Evolutionary conservation across 2,797 vertebrate species (phyloP).

Genomic region (Urocyon cinereoargenteus): DNA sequence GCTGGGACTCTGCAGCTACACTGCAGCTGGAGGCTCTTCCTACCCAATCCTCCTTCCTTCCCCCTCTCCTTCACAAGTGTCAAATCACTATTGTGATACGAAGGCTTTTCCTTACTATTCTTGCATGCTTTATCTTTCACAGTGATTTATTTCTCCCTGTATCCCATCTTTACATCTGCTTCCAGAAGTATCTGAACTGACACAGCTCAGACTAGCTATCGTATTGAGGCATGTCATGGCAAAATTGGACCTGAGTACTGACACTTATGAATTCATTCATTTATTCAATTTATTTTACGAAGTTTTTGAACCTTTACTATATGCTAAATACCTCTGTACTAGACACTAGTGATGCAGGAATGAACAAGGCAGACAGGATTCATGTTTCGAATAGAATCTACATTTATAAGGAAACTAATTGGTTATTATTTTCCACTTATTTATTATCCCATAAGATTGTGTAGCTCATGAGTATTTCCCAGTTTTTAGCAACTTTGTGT

Average conservation of each 20-base stretch:
- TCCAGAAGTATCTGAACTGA: not conserved
- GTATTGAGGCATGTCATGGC: not conserved
- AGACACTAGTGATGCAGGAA: not conserved
- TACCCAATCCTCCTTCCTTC: not conserved
- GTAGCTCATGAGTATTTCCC: not conserved
- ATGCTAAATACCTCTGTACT: not conserved
- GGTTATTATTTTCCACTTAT: not conserved
- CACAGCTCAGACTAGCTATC: not conserved
- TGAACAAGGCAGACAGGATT: not conserved
- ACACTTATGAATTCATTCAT: not conserved
- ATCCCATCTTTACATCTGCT: not conserved
- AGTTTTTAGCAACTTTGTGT: conserved; percentile 34
- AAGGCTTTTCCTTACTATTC: not conserved
- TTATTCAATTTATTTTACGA: conserved; percentile 21
- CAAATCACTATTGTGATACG: not conserved
- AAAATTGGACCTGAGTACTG: not conserved
- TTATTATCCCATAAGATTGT: not conserved
- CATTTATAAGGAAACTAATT: not conserved
- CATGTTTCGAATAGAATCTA: not conserved
- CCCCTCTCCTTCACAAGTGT: not conserved
- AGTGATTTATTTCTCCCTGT: not conserved
- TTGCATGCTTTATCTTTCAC: not conserved
- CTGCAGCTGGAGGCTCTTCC: not conserved
- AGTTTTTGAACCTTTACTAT: conserved; percentile 13
- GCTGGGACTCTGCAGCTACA: not conserved